Base-by-base conservation (phyloP, 2,113 vertebrate species). In the Eleginops maclovinus region DNA sequence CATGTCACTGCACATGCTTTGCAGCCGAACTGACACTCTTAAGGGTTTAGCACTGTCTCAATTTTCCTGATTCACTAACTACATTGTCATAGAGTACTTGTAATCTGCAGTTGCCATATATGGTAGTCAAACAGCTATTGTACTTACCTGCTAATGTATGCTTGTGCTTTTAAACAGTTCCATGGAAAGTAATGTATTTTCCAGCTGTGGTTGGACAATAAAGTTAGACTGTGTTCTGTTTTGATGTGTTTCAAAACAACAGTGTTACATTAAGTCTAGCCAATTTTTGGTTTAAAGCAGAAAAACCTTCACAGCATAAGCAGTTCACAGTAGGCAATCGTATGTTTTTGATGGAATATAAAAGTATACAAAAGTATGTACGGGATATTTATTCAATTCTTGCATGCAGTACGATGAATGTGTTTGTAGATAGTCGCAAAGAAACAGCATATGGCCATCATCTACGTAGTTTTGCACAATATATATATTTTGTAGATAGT, bases 371-470 rank as follows among this genome's bases (percentile, higher is more conserved):
- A 76, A 36, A 65, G 71, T 83, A 84, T 86, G 81, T 91, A 83
- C 79, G 72, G 77, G 79, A 76, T 89, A 87, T 91, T 83, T 90
- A 87, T 87, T 87, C 64, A 91, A 87, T 86, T 87, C 72, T 72
- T 93, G 94, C 94, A 94, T 94, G 93, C 82, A 83, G 87, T 92
- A 84, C 75, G 78, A 83, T 87, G 84, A 81, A 84, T 88, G 82
- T 91, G 79, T 89, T 83, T 87, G 87, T 89, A 92, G 86, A 79
- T 92, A 85, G 86, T 75, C 84, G 72, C 87, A 87, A 83, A 81
- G 61, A 82, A 91, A 81, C 72, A 78, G 75, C 58, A 77, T 90
- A 91, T 84, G 75, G 74, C 74, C 73, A 88, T 84, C 77, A 87
- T 85, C 84, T 69, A 86, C 79, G 83, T 93, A 89, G 86, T 91